phyloP scores from a whole-genome alignment of 1,140 invertebrate genomes.

The Musca vetustissima region DNA sequence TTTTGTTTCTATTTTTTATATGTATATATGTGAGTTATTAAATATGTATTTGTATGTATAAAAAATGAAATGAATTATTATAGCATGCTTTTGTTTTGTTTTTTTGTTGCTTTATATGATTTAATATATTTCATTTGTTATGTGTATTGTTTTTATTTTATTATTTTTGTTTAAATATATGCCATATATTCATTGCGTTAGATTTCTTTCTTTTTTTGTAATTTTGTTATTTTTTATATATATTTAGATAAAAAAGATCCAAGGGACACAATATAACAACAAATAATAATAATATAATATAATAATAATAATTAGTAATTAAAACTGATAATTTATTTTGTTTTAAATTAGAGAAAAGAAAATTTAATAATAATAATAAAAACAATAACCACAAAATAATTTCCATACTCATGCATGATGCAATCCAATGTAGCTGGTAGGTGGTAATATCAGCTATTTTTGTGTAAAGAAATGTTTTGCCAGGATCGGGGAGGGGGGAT shows the following conservation, averaged over 20 bases:
- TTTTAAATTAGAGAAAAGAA: background rate
- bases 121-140: constrained; percentile 10
- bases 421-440: no score
- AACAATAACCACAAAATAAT: background rate
- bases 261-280: background rate
- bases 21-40: constrained; percentile 5
- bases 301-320: constrained; percentile 19
- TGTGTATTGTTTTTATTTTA: background rate
- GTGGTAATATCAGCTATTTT: background rate
- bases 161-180: constrained; percentile 14
- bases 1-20: no score
- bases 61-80: background rate
- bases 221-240: no score
- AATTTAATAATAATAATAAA: background rate
- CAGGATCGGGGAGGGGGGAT: background rate
- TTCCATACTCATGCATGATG: background rate
- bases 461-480: background rate
- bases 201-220: constrained; percentile 1
- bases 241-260: background rate
- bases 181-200: constrained; percentile 13
- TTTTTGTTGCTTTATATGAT: constrained; percentile 2
- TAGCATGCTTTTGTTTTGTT: background rate
- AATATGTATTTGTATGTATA: background rate
- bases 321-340: background rate
- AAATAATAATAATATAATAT: constrained; percentile 7